Percentiles rank a stretch among this genome's conserved stretches.
Conservation (phyloP, 2,888 invertebrate species). For the Ptycholaimellus sp. region DNA sequence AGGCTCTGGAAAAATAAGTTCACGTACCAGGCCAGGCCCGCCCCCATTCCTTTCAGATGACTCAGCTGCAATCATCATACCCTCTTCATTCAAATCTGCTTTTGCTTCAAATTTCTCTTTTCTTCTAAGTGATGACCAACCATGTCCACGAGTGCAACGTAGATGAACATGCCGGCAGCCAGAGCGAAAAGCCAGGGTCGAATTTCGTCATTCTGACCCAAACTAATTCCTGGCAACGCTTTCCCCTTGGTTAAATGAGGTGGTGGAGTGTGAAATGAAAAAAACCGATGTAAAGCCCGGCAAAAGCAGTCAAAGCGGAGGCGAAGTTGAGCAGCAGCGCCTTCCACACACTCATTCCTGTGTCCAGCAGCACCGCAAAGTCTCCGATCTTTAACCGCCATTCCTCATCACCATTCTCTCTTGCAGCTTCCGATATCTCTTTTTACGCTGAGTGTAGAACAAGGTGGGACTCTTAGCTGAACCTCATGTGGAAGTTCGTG, state of each 20-base stretch:
- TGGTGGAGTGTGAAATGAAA: no score
- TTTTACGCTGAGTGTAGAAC: no score
- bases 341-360: constrained; percentile 23
- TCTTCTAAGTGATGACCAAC: constrained; percentile 19
- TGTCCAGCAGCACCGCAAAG: constrained; percentile 28
- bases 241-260: no score
- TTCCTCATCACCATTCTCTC: no score
- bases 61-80: constrained; percentile 1
- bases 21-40: neutral
- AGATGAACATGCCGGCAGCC: constrained; percentile 30
- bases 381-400: no score
- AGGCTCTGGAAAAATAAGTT: constrained; percentile 1
- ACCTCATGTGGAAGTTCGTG: constrained; percentile 31
- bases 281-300: constrained; percentile 29
- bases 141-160: constrained; percentile 29
- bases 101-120: no score
- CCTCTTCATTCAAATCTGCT: no score
- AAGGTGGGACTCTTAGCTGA: no score
- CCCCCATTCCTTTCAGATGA: neutral
- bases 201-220: constrained; percentile 15
- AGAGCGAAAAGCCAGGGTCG: constrained; percentile 27
- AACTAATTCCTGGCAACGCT: no score
- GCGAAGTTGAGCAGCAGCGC: constrained; percentile 28
- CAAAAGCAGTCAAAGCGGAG: constrained; percentile 27
- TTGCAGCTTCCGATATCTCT: no score